Conservation (phyloP, 2,113 vertebrate genomes). For the Petaurus breviceps region DNA sequence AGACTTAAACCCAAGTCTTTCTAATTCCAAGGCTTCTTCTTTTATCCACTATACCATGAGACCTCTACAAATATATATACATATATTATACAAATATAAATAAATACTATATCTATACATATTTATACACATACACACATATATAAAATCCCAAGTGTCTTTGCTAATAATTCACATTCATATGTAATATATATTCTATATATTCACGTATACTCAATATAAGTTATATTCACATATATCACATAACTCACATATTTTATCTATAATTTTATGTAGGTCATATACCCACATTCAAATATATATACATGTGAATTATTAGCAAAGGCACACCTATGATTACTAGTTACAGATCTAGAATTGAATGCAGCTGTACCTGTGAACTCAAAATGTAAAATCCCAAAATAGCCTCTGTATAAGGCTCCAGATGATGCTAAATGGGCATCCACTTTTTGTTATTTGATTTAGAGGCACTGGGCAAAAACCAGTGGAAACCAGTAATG, state of each 20-base stretch:
- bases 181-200: not conserved
- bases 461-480: not conserved
- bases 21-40: not conserved
- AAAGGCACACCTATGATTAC: not conserved
- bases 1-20: not conserved
- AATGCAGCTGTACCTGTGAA: not conserved
- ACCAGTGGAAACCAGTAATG: not conserved
- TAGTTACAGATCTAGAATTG: not conserved
- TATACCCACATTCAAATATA: not conserved
- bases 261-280: not conserved
- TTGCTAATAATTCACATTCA: not conserved
- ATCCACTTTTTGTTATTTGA: not conserved
- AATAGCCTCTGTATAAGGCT: not conserved
- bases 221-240: not conserved
- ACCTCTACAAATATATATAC: not conserved
- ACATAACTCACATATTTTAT: not conserved
- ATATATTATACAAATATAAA: not conserved
- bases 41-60: not conserved
- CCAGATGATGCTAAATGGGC: constrained; percentile 8
- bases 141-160: not conserved
- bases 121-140: not conserved
- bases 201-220: too few species aligned
- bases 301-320: not conserved
- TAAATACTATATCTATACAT: too few species aligned
- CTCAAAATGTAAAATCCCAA: not conserved